Percentiles rank a stretch among this genome's conserved stretches.
phyloP scores from a whole-genome alignment of 2,113 vertebrate genomes.

The Oreocharis arfaki region DNA sequence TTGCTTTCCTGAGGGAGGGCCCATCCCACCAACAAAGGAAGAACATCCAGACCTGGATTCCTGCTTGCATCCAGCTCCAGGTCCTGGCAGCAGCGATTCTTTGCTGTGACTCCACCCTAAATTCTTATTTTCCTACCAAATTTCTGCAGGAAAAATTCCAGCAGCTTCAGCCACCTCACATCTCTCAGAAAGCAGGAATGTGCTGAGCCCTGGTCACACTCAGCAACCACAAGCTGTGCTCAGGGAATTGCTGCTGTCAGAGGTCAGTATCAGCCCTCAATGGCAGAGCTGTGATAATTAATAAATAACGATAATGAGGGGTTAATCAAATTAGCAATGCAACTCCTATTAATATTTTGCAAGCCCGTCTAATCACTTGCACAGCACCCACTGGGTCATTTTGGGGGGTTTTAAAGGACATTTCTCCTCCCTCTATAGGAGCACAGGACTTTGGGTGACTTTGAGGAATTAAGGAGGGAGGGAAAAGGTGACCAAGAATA shows the following conservation, averaged over 20 bases:
- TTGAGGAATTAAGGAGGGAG: neutral
- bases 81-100: neutral
- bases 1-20: neutral
- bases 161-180: neutral
- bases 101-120: neutral
- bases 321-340: slow-evolving; percentile 63
- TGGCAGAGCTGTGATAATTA: slow-evolving; percentile 68
- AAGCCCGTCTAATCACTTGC: neutral
- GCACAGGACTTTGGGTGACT: neutral
- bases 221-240: slow-evolving; percentile 63
- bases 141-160: neutral
- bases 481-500: neutral
- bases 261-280: slow-evolving; percentile 27
- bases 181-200: slow-evolving; percentile 19
- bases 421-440: neutral
- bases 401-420: neutral
- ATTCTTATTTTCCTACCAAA: neutral
- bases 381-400: neutral
- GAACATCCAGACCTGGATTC: neutral
- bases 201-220: slow-evolving; percentile 28
- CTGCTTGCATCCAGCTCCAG: neutral
- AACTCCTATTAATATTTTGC: slow-evolving; percentile 4
- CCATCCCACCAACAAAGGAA: neutral
- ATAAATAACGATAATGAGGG: slow-evolving; percentile 46
- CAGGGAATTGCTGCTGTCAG: slow-evolving; percentile 68